Evolutionary conservation across 2,113 vertebrate genomes (phyloP).

Genomic region (Petroica traversi): DNA sequence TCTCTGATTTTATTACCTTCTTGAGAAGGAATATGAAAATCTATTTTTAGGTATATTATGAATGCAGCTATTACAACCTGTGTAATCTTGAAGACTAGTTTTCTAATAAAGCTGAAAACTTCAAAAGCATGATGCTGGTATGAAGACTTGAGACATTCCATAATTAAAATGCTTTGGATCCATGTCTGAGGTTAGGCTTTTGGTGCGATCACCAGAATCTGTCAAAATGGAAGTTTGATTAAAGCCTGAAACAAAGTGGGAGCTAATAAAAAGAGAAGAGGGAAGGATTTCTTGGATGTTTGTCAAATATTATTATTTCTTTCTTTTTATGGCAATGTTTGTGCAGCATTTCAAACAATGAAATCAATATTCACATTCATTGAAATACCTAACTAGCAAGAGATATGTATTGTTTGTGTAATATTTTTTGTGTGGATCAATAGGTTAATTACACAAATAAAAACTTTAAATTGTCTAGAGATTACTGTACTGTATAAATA

Average conservation of each 20-base stretch:
- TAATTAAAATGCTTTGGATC: neutral
- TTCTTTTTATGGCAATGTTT: neutral
- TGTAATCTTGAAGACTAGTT: neutral
- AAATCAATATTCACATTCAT: neutral
- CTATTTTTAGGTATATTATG: neutral
- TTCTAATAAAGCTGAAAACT: neutral
- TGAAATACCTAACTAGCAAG: neutral
- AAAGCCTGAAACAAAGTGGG: neutral
- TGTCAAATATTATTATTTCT: neutral
- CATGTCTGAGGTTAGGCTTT: neutral
- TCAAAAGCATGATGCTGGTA: neutral
- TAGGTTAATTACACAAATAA: constrained; percentile 43
- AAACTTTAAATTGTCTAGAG: constrained; percentile 3
- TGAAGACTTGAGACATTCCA: neutral
- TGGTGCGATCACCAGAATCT: neutral
- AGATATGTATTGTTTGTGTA: neutral
- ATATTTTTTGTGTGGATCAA: neutral
- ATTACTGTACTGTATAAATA: constrained; percentile 36
- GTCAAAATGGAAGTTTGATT: neutral
- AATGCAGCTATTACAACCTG: accelerated
- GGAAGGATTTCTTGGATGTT: neutral
- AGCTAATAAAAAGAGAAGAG: neutral
- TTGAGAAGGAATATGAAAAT: neutral
- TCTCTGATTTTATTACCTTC: neutral
- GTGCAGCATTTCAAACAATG: neutral